A percentile compares a stretch with the other conserved stretches of the same genome.
Conservation (phyloP, 2,797 vertebrate species). For the Diglossa cyanea region DNA sequence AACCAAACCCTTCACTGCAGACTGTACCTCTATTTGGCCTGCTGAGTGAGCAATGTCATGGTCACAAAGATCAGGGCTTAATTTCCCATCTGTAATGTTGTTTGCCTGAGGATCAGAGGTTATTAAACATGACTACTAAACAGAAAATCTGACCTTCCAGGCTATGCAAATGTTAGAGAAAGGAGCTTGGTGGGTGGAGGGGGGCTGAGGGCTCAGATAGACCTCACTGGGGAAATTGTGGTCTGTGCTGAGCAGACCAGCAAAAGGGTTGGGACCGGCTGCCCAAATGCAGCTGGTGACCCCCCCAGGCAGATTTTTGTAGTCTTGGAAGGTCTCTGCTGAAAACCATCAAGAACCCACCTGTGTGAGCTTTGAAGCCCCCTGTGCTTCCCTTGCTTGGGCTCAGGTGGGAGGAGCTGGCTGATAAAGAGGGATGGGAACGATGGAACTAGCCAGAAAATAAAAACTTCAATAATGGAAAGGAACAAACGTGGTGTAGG, state of each 20-base stretch:
- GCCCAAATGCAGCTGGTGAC: neutral
- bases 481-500: neutral
- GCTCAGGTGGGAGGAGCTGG: neutral
- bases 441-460: neutral
- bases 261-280: neutral
- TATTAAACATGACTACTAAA: neutral
- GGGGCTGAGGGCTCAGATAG: neutral
- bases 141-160: neutral
- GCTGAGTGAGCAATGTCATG: neutral
- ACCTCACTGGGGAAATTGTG: rapidly evolving
- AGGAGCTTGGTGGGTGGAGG: neutral
- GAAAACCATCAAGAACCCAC: neutral
- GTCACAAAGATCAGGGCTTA: neutral
- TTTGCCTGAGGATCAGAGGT: neutral
- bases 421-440: neutral
- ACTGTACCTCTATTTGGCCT: neutral
- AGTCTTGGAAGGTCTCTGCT: neutral
- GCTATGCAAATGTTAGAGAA: neutral
- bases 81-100: neutral
- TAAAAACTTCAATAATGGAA: neutral
- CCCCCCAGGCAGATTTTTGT: neutral
- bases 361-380: neutral
- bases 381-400: neutral
- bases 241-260: rapidly evolving
- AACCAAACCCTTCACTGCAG: neutral